A percentile compares a stretch with the other conserved stretches of the same genome.
Evolutionary conservation across 2,888 invertebrate genomes (phyloP).

Genomic region (Drosophila austrosaltans): DNA sequence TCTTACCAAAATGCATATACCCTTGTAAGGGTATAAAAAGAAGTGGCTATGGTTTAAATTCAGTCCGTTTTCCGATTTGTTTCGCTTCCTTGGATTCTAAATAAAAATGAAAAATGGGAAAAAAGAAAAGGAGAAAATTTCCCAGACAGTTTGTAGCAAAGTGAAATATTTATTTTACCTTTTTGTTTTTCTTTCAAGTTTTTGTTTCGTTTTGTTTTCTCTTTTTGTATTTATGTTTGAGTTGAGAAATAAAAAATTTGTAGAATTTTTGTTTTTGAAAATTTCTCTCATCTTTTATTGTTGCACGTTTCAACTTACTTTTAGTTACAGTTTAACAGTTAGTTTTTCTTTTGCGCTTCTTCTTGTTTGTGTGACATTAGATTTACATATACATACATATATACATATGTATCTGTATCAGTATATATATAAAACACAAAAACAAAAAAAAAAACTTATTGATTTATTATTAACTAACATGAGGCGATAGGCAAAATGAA

Average conservation of each 20-base stretch:
- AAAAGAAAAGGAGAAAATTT: too few relatives aligned
- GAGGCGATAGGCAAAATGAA: constrained; percentile 15
- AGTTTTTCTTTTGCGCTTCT: constrained; percentile 35
- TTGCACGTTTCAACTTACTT: constrained; percentile 74
- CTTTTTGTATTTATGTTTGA: too few relatives aligned
- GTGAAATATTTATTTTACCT: too few relatives aligned
- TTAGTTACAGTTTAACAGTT: constrained; percentile 61
- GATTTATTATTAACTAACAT: constrained; percentile 49
- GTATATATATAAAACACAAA: constrained; percentile 39
- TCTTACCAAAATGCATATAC: too few relatives aligned
- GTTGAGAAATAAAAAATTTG: constrained; percentile 21
- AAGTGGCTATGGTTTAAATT: too few relatives aligned
- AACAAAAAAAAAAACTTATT: constrained; percentile 25
- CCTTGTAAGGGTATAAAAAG: too few relatives aligned
- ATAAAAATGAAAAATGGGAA: neutral
- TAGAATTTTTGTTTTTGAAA: constrained; percentile 64
- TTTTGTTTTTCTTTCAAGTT: constrained; percentile 4
- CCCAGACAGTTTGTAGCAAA: too few relatives aligned
- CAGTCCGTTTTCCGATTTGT: too few relatives aligned
- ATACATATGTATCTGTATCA: constrained; percentile 35
- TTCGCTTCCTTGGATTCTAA: constrained; percentile 18
- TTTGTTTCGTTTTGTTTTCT: neutral
- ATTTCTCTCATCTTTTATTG: constrained; percentile 62
- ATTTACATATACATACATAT: constrained; percentile 35
- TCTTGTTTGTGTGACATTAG: constrained; percentile 41